Conservation (phyloP, 2,113 vertebrate species). For the Sorex araneus region DNA sequence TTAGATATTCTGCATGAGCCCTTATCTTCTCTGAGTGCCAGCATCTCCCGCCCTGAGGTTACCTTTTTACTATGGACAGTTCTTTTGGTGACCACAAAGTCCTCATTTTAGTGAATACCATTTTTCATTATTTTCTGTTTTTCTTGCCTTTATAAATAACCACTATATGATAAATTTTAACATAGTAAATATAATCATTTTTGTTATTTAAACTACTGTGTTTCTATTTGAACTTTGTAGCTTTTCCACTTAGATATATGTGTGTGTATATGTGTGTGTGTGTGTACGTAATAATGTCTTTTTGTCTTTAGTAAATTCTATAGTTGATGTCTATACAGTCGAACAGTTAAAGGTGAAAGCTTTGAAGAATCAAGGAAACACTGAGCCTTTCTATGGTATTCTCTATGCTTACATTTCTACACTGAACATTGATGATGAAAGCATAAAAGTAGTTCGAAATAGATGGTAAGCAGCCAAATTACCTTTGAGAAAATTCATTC, state of each 20-base stretch:
- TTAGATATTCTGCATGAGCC: too few relatives aligned
- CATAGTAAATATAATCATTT: slow-evolving; percentile 28
- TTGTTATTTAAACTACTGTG: slow-evolving; percentile 4
- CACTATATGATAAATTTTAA: slow-evolving; percentile 52
- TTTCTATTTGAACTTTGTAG: slow-evolving; percentile 66
- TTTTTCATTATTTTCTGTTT: slow-evolving; percentile 36
- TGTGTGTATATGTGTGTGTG: too few relatives aligned
- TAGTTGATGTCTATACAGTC: slow-evolving; percentile 93
- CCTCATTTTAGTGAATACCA: slow-evolving; percentile 45
- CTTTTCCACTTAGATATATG: slow-evolving; percentile 61
- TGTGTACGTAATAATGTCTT: slow-evolving; percentile 53
- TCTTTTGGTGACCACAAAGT: slow-evolving; percentile 42
- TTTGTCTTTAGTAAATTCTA: slow-evolving; percentile 91
- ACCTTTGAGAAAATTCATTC: slow-evolving; percentile 30
- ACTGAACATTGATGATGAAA: slow-evolving; percentile 92
- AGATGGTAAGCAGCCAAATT: slow-evolving; percentile 91
- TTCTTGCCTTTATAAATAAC: slow-evolving; percentile 19
- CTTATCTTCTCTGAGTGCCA: too few relatives aligned
- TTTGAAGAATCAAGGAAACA: slow-evolving; percentile 87
- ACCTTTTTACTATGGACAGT: not conserved
- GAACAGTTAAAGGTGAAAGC: slow-evolving; percentile 89
- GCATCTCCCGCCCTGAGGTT: too few relatives aligned
- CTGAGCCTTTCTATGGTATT: slow-evolving; percentile 90
- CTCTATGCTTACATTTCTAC: slow-evolving; percentile 94
- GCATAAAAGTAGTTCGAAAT: slow-evolving; percentile 91